Base-by-base conservation (phyloP, 1,140 invertebrate species). In the Chelonus insularis region DNA sequence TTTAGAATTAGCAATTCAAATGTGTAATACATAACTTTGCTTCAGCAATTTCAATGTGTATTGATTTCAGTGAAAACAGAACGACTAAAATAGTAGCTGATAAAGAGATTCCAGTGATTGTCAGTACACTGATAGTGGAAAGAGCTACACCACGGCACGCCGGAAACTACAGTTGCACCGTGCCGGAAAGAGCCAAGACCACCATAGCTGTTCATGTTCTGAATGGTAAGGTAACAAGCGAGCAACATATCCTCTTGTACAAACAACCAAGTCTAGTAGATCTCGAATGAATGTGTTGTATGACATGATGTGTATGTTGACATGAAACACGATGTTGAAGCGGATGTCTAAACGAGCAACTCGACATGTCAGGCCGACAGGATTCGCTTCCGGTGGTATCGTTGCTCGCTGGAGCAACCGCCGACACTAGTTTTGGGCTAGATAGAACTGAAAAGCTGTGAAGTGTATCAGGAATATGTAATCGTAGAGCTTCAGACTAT, bases 101-200 rank as follows among this genome's bases (percentile, higher is more conserved):
- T 41, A 72, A 70, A 63, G 78, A 81, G 62, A 65, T 83, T 56
- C 80, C 83, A 57, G 80, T 84, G 62, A 82, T 85, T 55, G 77
- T 84, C 57, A 86, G 83, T 62, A 82, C 84, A 16, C 78, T 87
- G 52, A 70, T 82, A 60, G 83, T 87, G 18, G 82, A 84, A 61
- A 82, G 77, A 69, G 85, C 85, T 12, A 82, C 76, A 32, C 79
- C 82, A 3, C 78, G 74, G 52, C 85, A 87, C 67, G 84, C 83
- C 7, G 86, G 86, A 2, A 86, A 86, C 67, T 86, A 86, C 68
- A 86, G 83, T 45, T 86, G 85, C 68, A 68, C 79, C 47, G 84
- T 86, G 37, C 80, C 85, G 50, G 75, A 75, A 64, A 78, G 77
- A 66, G 77, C 77, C 57, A 77, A 71, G 62, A 76, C 81, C 51